Percentiles rank a stretch among this genome's conserved stretches.
These are phyloP conservation scores for Pseudorectes ferrugineus DNA, from an alignment of 2,113 vertebrate genomes.

Conservation along the genomic window DNA sequence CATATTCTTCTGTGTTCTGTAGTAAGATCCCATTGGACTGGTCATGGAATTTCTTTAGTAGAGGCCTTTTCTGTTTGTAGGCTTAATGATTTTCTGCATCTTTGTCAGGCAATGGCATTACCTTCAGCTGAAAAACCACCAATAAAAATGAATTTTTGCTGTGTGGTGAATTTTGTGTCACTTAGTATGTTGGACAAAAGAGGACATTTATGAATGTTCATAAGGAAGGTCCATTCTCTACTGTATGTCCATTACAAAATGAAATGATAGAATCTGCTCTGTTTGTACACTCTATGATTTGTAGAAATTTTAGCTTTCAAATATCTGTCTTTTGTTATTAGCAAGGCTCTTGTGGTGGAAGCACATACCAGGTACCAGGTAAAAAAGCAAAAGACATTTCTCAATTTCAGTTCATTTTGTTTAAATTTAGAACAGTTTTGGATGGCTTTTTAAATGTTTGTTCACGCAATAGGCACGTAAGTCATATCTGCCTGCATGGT, in stretches of 20 bases:
- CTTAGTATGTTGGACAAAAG: background rate
- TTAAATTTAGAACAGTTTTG: background rate
- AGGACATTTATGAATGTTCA: background rate
- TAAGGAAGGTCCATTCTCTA: background rate
- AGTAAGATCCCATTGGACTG: background rate
- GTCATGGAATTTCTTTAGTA: background rate
- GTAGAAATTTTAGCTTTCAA: background rate
- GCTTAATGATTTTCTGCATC: background rate
- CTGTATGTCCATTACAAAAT: background rate
- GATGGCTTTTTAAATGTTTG: background rate
- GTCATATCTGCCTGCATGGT: background rate
- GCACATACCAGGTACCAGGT: background rate
- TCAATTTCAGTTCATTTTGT: constrained; percentile 10
- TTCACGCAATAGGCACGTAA: background rate
- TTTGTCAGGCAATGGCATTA: background rate
- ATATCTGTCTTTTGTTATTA: background rate
- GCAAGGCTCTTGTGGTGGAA: background rate
- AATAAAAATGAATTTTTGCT: background rate
- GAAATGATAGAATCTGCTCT: background rate
- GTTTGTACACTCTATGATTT: background rate
- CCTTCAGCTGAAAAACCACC: background rate
- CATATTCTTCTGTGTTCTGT: background rate
- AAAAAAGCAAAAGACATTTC: background rate
- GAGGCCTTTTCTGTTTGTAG: background rate
- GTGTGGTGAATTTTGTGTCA: background rate